Evolutionary conservation across 2,888 invertebrate species (phyloP).

Genomic region (Eristalinus aeneus): DNA sequence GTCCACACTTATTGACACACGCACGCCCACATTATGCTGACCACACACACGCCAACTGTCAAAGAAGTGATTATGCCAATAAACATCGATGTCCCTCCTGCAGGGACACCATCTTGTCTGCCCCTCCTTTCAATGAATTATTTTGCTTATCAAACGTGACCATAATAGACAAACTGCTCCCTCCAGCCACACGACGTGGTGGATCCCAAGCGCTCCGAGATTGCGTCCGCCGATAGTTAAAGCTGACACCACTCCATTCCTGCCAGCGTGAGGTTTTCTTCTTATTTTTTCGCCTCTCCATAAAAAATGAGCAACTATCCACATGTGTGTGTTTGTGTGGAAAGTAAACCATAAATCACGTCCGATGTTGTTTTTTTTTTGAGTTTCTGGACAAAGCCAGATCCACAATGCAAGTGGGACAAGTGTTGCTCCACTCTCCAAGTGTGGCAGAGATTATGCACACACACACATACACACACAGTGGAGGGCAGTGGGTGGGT

Average conservation of each 20-base stretch:
- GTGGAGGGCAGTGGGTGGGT: not conserved
- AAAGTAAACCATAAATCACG: conserved; percentile 63
- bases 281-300: conserved; percentile 30
- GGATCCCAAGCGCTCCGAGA: conserved; percentile 20
- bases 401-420: conserved; percentile 62
- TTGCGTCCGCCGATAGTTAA: conserved; percentile 49
- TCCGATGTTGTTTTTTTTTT: conserved; percentile 41
- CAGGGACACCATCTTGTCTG: not conserved
- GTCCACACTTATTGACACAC: too few relatives aligned
- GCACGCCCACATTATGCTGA: too few relatives aligned
- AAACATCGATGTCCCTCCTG: not conserved
- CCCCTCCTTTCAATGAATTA: conserved; percentile 3
- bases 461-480: conserved; percentile 17
- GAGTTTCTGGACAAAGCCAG: not conserved
- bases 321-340: conserved; percentile 15
- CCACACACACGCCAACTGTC: conserved; percentile 6
- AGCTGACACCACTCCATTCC: conserved; percentile 32
- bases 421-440: conserved; percentile 55
- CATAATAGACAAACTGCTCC: conserved; percentile 54
- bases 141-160: conserved; percentile 60
- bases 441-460: conserved; percentile 62
- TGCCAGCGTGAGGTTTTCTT: conserved; percentile 6
- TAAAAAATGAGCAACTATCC: conserved; percentile 3
- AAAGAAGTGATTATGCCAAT: conserved; percentile 26
- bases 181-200: conserved; percentile 40